Base-by-base conservation (phyloP, 2,113 vertebrate species). In the Anoplopoma fimbria region DNA sequence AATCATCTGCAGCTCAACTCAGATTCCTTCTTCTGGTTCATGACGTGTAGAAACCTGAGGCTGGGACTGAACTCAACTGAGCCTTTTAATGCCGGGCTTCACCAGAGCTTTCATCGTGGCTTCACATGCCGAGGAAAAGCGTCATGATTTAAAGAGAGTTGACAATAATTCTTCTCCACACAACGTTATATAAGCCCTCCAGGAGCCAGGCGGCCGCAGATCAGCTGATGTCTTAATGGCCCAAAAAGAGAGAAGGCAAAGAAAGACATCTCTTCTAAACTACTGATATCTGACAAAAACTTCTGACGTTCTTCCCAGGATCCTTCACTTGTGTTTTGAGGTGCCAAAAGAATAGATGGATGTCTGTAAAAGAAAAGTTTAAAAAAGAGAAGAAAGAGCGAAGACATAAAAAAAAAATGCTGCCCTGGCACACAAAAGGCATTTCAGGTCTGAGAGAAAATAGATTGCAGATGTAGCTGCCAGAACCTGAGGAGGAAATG, bases 381-480 rank as follows among this genome's bases (percentile, higher is more conserved):
- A 57, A 67, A 73, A 75, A 65, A 69, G 67, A 63, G 27, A 70
- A 64, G 51, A 78, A 73, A 38, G 61, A 83, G 53, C 10, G 34
- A 25, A 78, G 58, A 23, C 19, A 23, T 33, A 57, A 83, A n/a
- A 38, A 55, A 89, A 81, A 42, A 80, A 58, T 65, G 58, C 74
- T 69, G 78, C 63, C 71, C 85, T 87, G 88, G 86, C 82, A 90
- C 77, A 88, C 82, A 73, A 60, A 82, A 92, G 81, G 58, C 77
- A 82, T 89, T 86, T 91, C 69, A 85, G 88, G 83, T 87, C 85
- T 85, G 72, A 55, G 69, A 29, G 90, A 77, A 91, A 92, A 91
- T 91, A 62, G 86, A 88, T 78, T 75, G 74, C 92, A 94, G 91
- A 92, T 94, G 90, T 87, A 55, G 55, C 65, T 84, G 83, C 80